phyloP scores from a whole-genome alignment of 2,797 vertebrate species.

The Anisognathus igniventris region DNA sequence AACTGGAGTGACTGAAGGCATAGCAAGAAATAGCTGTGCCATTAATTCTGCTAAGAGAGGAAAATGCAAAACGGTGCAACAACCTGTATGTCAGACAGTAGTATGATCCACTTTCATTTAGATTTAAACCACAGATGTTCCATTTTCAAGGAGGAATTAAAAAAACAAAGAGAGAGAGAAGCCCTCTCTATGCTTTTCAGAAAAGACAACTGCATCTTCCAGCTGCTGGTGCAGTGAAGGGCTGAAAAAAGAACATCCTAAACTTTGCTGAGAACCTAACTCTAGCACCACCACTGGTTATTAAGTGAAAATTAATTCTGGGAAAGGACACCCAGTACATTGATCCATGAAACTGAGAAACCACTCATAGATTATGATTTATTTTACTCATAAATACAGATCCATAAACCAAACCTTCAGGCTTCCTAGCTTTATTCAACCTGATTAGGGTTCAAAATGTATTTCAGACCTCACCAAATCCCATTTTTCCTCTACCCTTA shows the following conservation, averaged over 20 bases:
- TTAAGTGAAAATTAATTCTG: background rate
- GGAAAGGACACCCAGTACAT: background rate
- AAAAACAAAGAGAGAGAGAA: background rate
- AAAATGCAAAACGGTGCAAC: accelerated
- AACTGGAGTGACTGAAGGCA: background rate
- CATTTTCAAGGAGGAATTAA: background rate
- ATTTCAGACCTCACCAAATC: background rate
- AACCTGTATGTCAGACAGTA: background rate
- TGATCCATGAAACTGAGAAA: background rate
- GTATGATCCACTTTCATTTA: background rate
- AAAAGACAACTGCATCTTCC: background rate
- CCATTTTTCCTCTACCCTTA: background rate
- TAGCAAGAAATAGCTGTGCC: accelerated
- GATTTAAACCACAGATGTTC: background rate
- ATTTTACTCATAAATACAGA: background rate
- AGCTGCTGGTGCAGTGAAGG: background rate
- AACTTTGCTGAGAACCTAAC: background rate
- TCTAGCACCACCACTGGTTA: background rate
- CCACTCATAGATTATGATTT: background rate
- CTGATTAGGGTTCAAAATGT: background rate
- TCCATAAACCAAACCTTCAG: background rate
- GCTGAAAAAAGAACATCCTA: background rate
- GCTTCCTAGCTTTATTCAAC: background rate
- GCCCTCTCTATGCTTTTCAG: background rate
- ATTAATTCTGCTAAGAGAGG: background rate